phyloP scores from a whole-genome alignment of 2,888 invertebrate species.

The Brenthis daphne region DNA sequence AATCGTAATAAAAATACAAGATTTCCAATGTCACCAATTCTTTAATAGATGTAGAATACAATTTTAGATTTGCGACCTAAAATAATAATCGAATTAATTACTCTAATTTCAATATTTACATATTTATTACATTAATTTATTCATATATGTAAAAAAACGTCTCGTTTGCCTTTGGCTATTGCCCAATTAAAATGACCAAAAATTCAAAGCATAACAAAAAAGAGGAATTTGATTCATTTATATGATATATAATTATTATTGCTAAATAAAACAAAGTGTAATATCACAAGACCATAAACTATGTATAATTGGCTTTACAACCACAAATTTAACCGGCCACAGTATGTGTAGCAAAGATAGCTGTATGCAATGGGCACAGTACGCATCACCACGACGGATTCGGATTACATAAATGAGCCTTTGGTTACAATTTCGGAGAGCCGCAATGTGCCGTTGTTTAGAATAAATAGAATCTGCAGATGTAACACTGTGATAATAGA shows the following conservation, averaged over 20 bases:
- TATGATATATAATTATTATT: background rate
- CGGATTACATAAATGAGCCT: constrained; percentile 34
- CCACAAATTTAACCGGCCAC: constrained; percentile 2
- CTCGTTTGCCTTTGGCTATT: background rate
- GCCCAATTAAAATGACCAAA: no score
- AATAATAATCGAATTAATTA: no score
- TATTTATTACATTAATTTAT: constrained; percentile 8
- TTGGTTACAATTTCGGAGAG: constrained; percentile 35
- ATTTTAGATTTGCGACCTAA: no score
- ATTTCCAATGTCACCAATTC: no score
- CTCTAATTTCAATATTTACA: background rate
- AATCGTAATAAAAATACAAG: no score
- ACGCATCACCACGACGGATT: constrained; percentile 25
- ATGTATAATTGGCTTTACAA: constrained; percentile 17
- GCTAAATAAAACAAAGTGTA: background rate
- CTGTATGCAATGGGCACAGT: constrained; percentile 16
- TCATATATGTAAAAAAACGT: background rate
- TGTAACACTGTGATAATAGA: constrained; percentile 38
- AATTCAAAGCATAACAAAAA: no score
- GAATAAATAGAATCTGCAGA: constrained; percentile 40
- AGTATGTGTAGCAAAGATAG: background rate
- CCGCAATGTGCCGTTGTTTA: constrained; percentile 28
- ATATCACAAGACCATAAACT: constrained; percentile 17
- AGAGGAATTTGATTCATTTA: no score
- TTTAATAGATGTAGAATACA: no score